Percentiles rank a stretch among this genome's conserved stretches.
These are phyloP conservation scores for Caenorhabditis uteleia DNA, from an alignment of 2,888 invertebrate species.

Conservation along the genomic window DNA sequence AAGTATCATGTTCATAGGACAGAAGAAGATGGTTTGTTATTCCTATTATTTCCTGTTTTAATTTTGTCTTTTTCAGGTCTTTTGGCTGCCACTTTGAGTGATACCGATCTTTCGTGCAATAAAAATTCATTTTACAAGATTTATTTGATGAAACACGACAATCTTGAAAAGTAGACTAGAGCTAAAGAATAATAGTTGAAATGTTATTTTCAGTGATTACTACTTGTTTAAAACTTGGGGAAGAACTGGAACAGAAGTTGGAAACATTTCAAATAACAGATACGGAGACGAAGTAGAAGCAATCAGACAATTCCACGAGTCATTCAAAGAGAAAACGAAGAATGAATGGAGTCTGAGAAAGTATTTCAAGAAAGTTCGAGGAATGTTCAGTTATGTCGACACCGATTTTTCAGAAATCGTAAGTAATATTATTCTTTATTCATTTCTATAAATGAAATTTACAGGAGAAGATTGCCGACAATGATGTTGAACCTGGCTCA, in stretches of 20 bases:
- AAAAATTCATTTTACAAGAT: constrained; percentile 94
- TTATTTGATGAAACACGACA: constrained; percentile 86
- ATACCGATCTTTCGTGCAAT: constrained; percentile 83
- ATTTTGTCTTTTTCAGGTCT: constrained; percentile 31
- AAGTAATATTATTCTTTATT: constrained; percentile 1
- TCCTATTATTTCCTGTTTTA: background rate
- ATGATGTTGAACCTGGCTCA: constrained; percentile 23
- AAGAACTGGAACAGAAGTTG: constrained; percentile 91
- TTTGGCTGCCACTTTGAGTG: constrained; percentile 54
- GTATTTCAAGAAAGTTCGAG: constrained; percentile 79
- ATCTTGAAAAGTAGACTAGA: constrained; percentile 38
- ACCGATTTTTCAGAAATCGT: constrained; percentile 79
- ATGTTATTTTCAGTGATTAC: constrained; percentile 60
- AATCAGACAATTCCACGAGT: constrained; percentile 48
- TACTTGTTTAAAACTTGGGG: constrained; percentile 94
- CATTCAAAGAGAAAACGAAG: constrained; percentile 83
- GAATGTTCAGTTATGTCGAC: constrained; percentile 84
- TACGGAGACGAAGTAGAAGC: constrained; percentile 59
- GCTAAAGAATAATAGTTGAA: constrained; percentile 16
- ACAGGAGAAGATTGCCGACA: constrained; percentile 8
- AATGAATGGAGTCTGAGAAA: constrained; percentile 80
- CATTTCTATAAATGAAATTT: constrained; percentile 1
- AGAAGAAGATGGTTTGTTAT: constrained; percentile 37
- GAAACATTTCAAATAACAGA: constrained; percentile 72
- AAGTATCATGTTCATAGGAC: constrained; percentile 44